Evolutionary conservation across 1,140 invertebrate genomes (phyloP).

Genomic region (Caerostris darwini): DNA sequence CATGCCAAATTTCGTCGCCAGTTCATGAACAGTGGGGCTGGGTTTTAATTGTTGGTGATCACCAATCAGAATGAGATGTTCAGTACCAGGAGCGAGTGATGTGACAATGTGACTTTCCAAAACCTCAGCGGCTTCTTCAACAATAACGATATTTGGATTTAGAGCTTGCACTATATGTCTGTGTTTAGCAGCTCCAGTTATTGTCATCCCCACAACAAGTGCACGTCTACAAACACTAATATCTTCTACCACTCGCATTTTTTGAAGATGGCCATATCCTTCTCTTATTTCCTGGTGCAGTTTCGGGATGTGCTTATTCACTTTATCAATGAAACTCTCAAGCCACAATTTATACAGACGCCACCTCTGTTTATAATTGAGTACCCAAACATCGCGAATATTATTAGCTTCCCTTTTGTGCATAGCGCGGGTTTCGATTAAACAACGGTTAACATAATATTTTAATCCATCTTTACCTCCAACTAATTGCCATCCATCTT

Average conservation of each 20-base stretch:
- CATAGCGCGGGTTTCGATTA: conserved; percentile 5
- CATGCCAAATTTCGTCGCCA: conserved; percentile 81
- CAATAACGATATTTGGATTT: conserved; percentile 86
- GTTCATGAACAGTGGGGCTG: conserved; percentile 81
- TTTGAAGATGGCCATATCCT: not conserved
- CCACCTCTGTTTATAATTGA: conserved; percentile 28
- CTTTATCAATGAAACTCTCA: not conserved
- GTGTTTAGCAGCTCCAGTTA: conserved; percentile 88
- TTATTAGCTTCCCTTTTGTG: not conserved
- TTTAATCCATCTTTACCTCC: conserved; percentile 1
- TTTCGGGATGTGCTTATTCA: not conserved
- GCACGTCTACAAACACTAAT: not conserved
- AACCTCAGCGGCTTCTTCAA: conserved; percentile 94
- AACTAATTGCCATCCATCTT: conserved; percentile 24
- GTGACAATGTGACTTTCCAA: conserved; percentile 89
- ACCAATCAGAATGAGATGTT: conserved; percentile 92
- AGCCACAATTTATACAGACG: conserved; percentile 55
- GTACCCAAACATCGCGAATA: conserved; percentile 43
- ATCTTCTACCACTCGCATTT: conserved; percentile 36
- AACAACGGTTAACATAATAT: conserved; percentile 3
- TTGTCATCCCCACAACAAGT: conserved; percentile 88
- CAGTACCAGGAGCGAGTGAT: conserved; percentile 87
- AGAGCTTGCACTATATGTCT: conserved; percentile 85
- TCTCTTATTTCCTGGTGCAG: conserved; percentile 11
- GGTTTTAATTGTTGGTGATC: conserved; percentile 84